phyloP scores from a whole-genome alignment of 2,888 invertebrate genomes.

The Limnephilus rhombicus region DNA sequence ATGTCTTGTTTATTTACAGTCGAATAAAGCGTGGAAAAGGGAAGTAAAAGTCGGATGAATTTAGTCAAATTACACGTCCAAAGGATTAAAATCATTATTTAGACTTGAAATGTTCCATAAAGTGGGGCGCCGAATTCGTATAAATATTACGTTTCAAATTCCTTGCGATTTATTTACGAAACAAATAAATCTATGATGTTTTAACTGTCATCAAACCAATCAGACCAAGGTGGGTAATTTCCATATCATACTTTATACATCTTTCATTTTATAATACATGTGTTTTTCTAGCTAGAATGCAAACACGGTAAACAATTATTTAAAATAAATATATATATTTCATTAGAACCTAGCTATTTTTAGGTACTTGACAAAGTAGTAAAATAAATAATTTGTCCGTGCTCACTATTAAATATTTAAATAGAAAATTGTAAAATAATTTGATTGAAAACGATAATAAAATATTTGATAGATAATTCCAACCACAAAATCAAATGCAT shows the following conservation, averaged over 20 bases:
- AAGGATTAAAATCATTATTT: background rate
- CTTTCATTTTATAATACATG: background rate
- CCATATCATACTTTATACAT: background rate
- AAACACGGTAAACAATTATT: background rate
- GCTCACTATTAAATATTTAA: conserved; percentile 3
- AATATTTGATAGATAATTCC: background rate
- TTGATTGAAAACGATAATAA: background rate
- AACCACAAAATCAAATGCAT: background rate
- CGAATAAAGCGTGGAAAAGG: background rate
- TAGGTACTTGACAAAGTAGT: background rate
- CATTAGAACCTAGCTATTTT: background rate
- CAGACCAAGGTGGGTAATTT: background rate
- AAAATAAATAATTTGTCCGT: conserved; percentile 1
- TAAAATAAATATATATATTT: background rate
- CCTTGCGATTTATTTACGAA: background rate
- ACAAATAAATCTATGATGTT: background rate
- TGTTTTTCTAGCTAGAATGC: background rate
- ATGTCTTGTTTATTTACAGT: background rate
- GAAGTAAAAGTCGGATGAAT: background rate
- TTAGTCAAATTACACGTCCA: background rate
- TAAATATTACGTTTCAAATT: conserved; percentile 1
- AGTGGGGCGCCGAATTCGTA: background rate
- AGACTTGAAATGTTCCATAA: background rate
- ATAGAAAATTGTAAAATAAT: background rate
- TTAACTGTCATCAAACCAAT: background rate